Evolutionary conservation across 1,140 invertebrate genomes (phyloP), one percentile per base, ranked within the genome.

Genomic region (Lanistes nyassanus): DNA sequence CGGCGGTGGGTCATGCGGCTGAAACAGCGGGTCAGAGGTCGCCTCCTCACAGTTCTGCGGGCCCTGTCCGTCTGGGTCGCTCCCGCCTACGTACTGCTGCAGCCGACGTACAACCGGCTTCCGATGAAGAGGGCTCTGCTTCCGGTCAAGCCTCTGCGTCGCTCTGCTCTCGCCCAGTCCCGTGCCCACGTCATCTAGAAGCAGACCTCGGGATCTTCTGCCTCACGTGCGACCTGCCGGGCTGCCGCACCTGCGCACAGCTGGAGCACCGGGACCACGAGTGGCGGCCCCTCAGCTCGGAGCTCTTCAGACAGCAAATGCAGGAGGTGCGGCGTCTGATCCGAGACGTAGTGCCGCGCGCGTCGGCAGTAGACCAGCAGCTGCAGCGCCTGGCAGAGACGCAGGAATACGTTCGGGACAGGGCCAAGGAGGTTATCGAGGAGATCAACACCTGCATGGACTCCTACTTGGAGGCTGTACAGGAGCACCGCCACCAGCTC

Each of bases 381-480:
- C 36, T 78, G 26, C 71, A 64, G 37, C 51, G 26, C 0, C 42
- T 78, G 51, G 34, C 66, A 4, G 29, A 70, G 19, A 34, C 62
- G 0, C 68, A 78, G 62, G 51, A 55, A 19, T 16, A 53, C 7
- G 58, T 72, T 36, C 47, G 26, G n/a, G 56, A 55, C 6, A 62
- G 42, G 53, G 73, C 73, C 6, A 31, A 65, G 26, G 34, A 75
- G 26, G 60, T 75, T 9, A 69, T 37, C 13, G 21, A 31, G 13
- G 73, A 78, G 34, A 53, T 78, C 31, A 70, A 78, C 29, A 31
- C 21, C 1, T 70, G 71, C 60, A 78, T 78, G 77, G 77, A 78
- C 67, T 34, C 19, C 23, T 78, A 65, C 62, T 26, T 75, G 66
- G 19, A 69, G 29, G 73, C 77, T 31, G 64, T 75, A 11, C 37